A percentile compares a stretch with the other conserved stretches of the same genome.
Evolutionary conservation across 1,140 invertebrate genomes (phyloP).

Genomic region (Rhyacophila brunnea): DNA sequence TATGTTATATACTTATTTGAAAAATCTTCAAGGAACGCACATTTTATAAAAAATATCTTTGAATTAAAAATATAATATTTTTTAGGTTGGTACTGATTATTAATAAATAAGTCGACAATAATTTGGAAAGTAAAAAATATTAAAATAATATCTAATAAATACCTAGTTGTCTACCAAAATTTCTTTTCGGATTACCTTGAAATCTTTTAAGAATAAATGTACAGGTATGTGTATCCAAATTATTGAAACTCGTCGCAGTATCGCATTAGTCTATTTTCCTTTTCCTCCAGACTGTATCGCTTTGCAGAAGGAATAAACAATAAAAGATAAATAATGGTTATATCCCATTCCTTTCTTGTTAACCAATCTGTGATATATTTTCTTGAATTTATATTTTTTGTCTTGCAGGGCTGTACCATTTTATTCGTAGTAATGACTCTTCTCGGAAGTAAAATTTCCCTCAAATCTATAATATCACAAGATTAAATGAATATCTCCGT

Average conservation of each 20-base stretch:
- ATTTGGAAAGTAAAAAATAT: no score
- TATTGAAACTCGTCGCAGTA: background rate
- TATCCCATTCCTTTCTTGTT: slow-evolving; percentile 31
- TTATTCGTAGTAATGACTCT: background rate
- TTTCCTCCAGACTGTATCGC: background rate
- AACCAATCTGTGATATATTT: slow-evolving; percentile 27
- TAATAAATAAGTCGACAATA: no score
- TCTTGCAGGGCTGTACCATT: slow-evolving; percentile 5
- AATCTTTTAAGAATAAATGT: no score
- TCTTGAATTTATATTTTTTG: slow-evolving; percentile 5
- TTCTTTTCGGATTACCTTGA: no score
- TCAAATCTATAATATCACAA: background rate
- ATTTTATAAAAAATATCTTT: no score
- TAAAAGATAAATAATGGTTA: slow-evolving; percentile 31
- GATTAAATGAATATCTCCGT: background rate
- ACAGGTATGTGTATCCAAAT: no score
- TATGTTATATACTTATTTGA: no score
- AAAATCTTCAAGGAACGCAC: no score
- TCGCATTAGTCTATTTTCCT: background rate
- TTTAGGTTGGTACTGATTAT: no score
- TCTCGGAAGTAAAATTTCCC: background rate
- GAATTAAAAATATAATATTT: no score
- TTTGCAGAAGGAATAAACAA: slow-evolving; percentile 17
- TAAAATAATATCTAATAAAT: no score
- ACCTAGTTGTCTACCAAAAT: no score